Conservation (phyloP, 1,140 invertebrate species). For the Propsilocerus akamusi region DNA sequence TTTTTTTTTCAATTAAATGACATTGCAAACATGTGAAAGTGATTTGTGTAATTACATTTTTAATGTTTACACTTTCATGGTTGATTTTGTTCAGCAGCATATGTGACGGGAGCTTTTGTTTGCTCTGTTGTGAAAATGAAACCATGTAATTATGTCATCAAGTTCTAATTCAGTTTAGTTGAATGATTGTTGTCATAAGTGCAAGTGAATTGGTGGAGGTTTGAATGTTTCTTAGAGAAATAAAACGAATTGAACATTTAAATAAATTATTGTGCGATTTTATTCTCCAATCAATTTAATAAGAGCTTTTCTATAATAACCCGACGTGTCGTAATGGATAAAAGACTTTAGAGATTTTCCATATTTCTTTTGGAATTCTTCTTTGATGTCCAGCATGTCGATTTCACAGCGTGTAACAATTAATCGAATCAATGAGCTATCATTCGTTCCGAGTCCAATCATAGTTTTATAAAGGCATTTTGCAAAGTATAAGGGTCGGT, state of each 20-base stretch:
- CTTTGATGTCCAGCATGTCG: conserved; percentile 42
- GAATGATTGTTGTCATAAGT: too few relatives aligned
- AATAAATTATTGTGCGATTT: neutral
- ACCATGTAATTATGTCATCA: conserved; percentile 2
- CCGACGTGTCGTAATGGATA: conserved; percentile 14
- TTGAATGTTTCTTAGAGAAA: too few relatives aligned
- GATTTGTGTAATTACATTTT: too few relatives aligned
- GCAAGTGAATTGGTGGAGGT: too few relatives aligned
- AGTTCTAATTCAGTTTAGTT: too few relatives aligned
- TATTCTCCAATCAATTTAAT: neutral
- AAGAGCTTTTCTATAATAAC: neutral
- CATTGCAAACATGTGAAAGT: too few relatives aligned
- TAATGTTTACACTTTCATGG: too few relatives aligned
- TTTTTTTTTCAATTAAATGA: too few relatives aligned
- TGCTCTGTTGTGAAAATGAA: neutral
- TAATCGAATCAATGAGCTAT: conserved; percentile 42
- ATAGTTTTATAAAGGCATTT: conserved; percentile 42
- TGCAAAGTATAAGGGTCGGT: conserved; percentile 42
- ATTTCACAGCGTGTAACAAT: conserved; percentile 45
- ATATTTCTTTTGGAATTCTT: conserved; percentile 38
- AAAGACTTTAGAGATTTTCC: conserved; percentile 39
- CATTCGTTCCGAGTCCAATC: conserved; percentile 44
- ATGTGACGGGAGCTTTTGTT: too few relatives aligned
- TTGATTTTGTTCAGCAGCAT: too few relatives aligned
- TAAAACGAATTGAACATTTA: too few relatives aligned